A percentile compares a stretch with the other conserved stretches of the same genome.
phyloP scores from a whole-genome alignment of 2,797 vertebrate genomes.

The Pseudopleuronectes americanus region DNA sequence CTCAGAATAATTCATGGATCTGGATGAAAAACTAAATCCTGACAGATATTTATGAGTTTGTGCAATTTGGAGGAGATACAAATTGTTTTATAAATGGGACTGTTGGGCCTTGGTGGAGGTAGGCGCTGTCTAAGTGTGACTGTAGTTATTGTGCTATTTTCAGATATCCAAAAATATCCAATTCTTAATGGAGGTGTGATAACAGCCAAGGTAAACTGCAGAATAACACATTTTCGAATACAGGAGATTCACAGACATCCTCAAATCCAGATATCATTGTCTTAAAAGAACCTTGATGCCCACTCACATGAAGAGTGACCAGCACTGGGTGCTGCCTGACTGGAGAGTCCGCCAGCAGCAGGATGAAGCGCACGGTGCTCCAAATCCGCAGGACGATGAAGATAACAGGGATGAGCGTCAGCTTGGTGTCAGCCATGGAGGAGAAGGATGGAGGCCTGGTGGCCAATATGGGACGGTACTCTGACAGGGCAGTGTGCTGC shows the following conservation, averaged over 20 bases:
- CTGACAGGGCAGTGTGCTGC: conserved; percentile 91
- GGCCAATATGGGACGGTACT: conserved; percentile 93
- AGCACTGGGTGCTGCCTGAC: conserved; percentile 86
- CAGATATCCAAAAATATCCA: conserved; percentile 3
- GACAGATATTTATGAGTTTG: too few relatives aligned
- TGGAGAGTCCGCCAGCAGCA: conserved; percentile 86
- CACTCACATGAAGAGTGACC: conserved; percentile 92
- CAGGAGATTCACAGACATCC: background rate
- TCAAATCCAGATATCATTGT: background rate
- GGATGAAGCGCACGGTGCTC: conserved; percentile 94
- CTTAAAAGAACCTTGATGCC: background rate
- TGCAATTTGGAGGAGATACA: too few relatives aligned
- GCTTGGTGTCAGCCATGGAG: conserved; percentile 89
- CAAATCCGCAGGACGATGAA: conserved; percentile 94
- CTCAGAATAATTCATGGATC: too few relatives aligned
- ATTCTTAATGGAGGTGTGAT: background rate
- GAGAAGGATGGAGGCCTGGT: conserved; percentile 70
- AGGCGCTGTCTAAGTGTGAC: too few relatives aligned
- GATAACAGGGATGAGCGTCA: conserved; percentile 94
- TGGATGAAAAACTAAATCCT: too few relatives aligned
- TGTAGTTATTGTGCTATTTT: background rate
- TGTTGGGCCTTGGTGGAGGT: too few relatives aligned
- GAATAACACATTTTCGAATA: background rate
- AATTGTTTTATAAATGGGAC: too few relatives aligned
- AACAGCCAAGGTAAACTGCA: background rate